Evolutionary conservation across 2,797 vertebrate genomes (phyloP).

Genomic region (Falco naumanni): DNA sequence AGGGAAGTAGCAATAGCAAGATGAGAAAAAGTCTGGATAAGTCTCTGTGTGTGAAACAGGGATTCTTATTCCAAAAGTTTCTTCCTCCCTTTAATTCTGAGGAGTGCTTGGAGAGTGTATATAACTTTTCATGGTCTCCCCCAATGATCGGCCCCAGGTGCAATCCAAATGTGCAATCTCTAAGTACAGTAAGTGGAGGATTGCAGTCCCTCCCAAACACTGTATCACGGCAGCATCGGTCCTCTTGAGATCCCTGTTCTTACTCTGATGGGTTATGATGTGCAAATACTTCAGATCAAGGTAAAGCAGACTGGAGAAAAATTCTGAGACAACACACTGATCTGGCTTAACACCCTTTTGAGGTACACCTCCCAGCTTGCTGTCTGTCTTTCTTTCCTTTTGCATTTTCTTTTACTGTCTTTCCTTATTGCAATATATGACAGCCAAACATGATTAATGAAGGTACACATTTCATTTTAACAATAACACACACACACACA

Average conservation of each 20-base stretch:
- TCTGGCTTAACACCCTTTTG: neutral
- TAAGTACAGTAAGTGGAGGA: neutral
- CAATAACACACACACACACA: too few species aligned
- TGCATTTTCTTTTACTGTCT: neutral
- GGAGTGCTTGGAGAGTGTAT: neutral
- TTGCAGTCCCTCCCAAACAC: neutral
- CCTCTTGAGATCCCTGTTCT: neutral
- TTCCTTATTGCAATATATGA: neutral
- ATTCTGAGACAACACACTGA: neutral
- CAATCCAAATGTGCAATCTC: neutral
- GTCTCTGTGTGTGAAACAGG: neutral
- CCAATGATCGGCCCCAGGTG: rapidly evolving
- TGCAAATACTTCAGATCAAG: neutral
- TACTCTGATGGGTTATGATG: neutral
- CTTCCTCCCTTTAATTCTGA: neutral
- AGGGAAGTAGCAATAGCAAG: neutral
- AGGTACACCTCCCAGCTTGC: rapidly evolving
- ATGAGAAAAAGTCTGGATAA: neutral
- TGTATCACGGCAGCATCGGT: rapidly evolving
- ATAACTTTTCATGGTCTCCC: neutral
- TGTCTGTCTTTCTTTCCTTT: neutral
- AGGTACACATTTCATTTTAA: neutral
- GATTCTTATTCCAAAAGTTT: neutral
- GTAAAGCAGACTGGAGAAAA: neutral
- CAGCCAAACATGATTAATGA: neutral